Conservation (phyloP, 2,113 vertebrate genomes). For the Hydropotes inermis region DNA sequence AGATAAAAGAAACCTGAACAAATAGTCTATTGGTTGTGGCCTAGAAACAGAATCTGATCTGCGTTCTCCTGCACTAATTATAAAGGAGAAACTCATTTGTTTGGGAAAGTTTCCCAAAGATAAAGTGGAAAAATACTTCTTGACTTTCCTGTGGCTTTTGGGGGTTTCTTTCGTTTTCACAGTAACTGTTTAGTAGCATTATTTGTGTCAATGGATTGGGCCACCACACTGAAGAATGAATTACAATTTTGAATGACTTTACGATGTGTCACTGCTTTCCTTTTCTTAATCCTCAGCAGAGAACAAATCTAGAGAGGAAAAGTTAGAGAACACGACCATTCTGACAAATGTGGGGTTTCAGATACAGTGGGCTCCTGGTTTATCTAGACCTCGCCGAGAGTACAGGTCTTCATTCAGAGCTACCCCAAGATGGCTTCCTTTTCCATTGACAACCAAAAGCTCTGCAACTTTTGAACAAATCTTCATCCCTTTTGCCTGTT, state of each 20-base stretch:
- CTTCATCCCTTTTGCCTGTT: background rate
- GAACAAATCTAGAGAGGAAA: background rate
- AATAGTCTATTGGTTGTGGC: conserved; percentile 74
- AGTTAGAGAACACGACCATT: background rate
- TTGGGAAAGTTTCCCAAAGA: conserved; percentile 79
- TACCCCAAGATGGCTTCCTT: background rate
- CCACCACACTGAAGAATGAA: background rate
- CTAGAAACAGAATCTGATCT: conserved; percentile 82
- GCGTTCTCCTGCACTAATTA: conserved; percentile 66
- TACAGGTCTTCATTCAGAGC: background rate
- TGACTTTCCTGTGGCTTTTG: conserved; percentile 64
- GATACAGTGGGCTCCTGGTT: background rate
- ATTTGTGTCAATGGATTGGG: conserved; percentile 42
- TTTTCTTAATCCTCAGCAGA: background rate
- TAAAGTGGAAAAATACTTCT: conserved; percentile 75
- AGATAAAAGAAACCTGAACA: conserved; percentile 81
- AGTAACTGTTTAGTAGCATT: conserved; percentile 28
- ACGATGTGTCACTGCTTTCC: background rate
- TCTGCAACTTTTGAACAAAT: background rate
- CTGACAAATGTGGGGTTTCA: background rate
- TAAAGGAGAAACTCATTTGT: conserved; percentile 78
- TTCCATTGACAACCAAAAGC: background rate
- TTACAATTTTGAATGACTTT: conserved; percentile 25
- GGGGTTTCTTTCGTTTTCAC: background rate
- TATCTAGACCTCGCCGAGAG: background rate